Base-by-base conservation (phyloP, 2,888 invertebrate genomes). In the Neelides folsomi region DNA sequence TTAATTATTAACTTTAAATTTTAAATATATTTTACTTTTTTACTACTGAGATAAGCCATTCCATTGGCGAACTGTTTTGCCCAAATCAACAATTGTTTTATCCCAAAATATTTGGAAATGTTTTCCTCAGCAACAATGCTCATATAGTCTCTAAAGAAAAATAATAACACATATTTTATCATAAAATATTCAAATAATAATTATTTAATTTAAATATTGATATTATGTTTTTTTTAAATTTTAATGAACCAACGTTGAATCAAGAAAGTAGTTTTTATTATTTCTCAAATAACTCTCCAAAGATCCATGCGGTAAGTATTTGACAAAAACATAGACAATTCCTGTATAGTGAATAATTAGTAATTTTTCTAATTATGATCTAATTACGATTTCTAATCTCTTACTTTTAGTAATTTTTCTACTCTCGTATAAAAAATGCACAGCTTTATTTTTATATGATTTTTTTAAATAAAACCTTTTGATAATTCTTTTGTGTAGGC, bases 41-140 rank as follows among this genome's bases (percentile, higher is more conserved):
- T 51, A 6, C n/a, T 37, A 8, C 20, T 20, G 4, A 51, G 35
- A 20, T 36, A 51, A 10, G 38, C 47, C 51, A 51, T 51, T 34
- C 51, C 51, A 40, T 46, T 47, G 12, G 44, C 19, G 19, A 51
- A 35, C 16, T 51, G 47, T n/a, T 40, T n/a, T n/a, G 47, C 40
- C 46, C 46, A 51, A 2, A 47, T n/a, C 2, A 51, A 18, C 9
- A 51, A 27, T 19, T 51, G 41, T 35, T 51, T 20, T 19, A 48
- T 39, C 10, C 35, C 35, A 36, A 35, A 40, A 36, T 37, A 9
- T 43, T 5, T 41, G 16, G 10, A 35, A 42, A 8, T 12, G 10
- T 6, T 2, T n/a, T 36, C n/a, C n/a, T n/a, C n/a, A n/a, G n/a
- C n/a, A n/a, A n/a, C n/a, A n/a, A 27, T 7, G 27, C 7, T 27